phyloP scores from a whole-genome alignment of 2,113 vertebrate genomes.

The Tamias sibiricus region DNA sequence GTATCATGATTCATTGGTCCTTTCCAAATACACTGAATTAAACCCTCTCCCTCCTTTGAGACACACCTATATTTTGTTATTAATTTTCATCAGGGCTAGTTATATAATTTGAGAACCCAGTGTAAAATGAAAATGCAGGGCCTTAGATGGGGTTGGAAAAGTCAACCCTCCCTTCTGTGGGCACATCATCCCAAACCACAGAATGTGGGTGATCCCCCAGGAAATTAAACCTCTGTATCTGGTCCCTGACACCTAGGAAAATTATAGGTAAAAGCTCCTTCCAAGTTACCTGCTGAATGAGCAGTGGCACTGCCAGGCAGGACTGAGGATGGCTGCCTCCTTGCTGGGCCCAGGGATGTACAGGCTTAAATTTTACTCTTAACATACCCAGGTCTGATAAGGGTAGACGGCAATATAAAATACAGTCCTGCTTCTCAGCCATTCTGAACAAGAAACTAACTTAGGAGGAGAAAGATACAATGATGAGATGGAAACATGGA shows the following conservation, averaged over 20 bases:
- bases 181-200: background rate
- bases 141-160: accelerated
- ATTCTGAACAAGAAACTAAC: background rate
- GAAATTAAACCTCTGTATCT: background rate
- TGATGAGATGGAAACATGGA: background rate
- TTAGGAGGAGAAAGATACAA: background rate
- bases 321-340: background rate
- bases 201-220: background rate
- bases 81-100: background rate
- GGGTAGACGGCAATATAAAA: background rate
- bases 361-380: background rate
- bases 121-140: background rate
- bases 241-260: background rate
- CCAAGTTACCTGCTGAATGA: background rate
- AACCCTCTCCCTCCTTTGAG: too few species aligned
- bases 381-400: accelerated
- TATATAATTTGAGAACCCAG: background rate
- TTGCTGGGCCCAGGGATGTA: background rate
- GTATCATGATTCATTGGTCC: background rate
- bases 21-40: background rate
- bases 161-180: background rate
- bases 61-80: background rate
- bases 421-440: background rate
- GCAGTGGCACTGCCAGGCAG: background rate
- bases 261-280: background rate